phyloP scores from a whole-genome alignment of 2,888 invertebrate species.

The Abrostola triplasia region DNA sequence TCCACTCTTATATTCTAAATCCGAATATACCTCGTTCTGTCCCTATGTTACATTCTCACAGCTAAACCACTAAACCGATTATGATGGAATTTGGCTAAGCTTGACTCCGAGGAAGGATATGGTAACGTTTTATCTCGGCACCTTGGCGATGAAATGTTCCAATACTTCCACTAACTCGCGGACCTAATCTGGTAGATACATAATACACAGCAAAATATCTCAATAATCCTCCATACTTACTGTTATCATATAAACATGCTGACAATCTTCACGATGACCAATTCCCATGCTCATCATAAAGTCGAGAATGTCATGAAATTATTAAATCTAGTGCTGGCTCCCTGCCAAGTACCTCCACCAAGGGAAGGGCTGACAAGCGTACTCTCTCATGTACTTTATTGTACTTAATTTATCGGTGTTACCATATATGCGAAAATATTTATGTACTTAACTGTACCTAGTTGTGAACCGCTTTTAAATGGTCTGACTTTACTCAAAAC shows the following conservation, averaged over 20 bases:
- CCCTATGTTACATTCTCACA: too few relatives aligned
- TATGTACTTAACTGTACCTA: background rate
- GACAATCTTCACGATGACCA: constrained; percentile 17
- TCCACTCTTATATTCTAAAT: too few relatives aligned
- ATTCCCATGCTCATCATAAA: constrained; percentile 36
- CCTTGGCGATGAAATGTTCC: too few relatives aligned
- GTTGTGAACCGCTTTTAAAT: background rate
- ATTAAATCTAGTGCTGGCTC: constrained; percentile 19
- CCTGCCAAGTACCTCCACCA: constrained; percentile 16
- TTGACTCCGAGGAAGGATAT: too few relatives aligned
- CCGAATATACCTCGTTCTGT: too few relatives aligned
- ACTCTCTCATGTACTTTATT: background rate
- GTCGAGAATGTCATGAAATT: constrained; percentile 18
- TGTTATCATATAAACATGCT: constrained; percentile 2
- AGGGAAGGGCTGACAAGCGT: background rate
- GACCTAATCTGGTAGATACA: background rate
- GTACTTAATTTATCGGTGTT: background rate
- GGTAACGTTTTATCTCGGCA: too few relatives aligned
- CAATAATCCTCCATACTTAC: constrained; percentile 3
- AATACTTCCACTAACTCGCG: too few relatives aligned
- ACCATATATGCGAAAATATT: constrained; percentile 3
- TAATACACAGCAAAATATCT: background rate
- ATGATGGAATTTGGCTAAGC: too few relatives aligned
- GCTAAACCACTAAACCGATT: too few relatives aligned
- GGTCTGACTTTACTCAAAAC: too few relatives aligned